Evolutionary conservation across 2,113 vertebrate species (phyloP), one percentile per base, ranked within the genome.

Genomic region (Tragelaphus scriptus): DNA sequence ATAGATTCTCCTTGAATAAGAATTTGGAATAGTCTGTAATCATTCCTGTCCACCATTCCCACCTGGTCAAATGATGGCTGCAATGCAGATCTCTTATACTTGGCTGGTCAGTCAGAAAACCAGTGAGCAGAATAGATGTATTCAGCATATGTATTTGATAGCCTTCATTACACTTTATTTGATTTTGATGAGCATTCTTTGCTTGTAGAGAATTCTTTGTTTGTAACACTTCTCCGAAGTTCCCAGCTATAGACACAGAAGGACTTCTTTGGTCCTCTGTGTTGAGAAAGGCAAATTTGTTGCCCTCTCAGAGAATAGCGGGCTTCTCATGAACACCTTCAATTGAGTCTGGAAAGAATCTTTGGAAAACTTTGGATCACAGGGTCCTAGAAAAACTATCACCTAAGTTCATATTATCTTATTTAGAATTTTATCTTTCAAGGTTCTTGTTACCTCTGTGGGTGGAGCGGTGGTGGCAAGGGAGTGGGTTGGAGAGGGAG

Each of bases 251-350:
- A 97, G 47, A 93, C 95, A 98, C 97, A 98, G 97, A 98, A 98
- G 98, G 96, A 96, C 96, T 93, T 94, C 53, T 16, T 96, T 97
- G 90, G 96, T 90, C 90, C 75, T 92, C 6, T 80, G 28, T 96
- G 89, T 97, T 98, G 97, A 98, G 94, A 98, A 91, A 98, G 90
- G 84, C 95, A 96, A 75, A 58, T 80, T 92, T 95, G 85, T 88
- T 95, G 89, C 93, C 71, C 97, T 97, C 92, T 96, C 85, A 79
- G 91, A 97, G 84, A 97, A 79, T 53, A 40, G 53, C 0, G 16
- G 23, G 81, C 97, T 98, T 40, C 98, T 98, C 96, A 96, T 98
- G 97, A 98, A 97, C 96, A 98, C 84, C 94, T 94, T 96, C 81
- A 92, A 94, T 90, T 87, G 96, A 94, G 94, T 86, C 49, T 49